Base-by-base conservation (phyloP, 2,113 vertebrate genomes). In the Osmerus eperlanus region DNA sequence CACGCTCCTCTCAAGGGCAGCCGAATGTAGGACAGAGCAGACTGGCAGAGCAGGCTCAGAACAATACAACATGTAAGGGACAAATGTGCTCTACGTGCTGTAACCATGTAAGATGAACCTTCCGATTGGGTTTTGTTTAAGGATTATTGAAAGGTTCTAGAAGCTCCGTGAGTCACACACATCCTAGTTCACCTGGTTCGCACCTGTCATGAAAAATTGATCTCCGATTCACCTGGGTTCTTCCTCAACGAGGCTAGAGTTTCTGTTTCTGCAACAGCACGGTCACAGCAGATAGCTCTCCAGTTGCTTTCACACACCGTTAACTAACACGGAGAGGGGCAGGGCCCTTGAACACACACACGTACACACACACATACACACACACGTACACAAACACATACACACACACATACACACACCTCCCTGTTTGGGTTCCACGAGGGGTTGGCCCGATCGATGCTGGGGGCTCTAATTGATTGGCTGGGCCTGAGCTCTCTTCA, bases 401-500 rank as follows among this genome's bases (percentile, higher is more conserved):
- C 67, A 21, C 21, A 55, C 52, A 56, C 52, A 29, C 23, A 29
- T 21, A 29, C 63, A 65, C 53, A 58, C 53, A 65, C 16, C 16
- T 29, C 14, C 25, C 18, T 41, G 16, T 65, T 16, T 12, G 29
- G 62, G 60, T 62, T 67, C 15, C 68, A 3, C 18, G 29, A 71
- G 41, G 53, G 72, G 68, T 18, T 61, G 51, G 47, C 29, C 13
- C 68, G 19, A 41, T 81, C 62, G 18, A 78, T 75, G 63, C 11
- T 29, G 59, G 59, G 52, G 58, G 8, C 51, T 67, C 58, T 71
- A 73, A 76, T 64, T 78, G 76, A 75, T 78, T 51, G 62, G 60
- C 15, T 28, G 51, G 61, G n/a, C 15, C 64, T 68, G 29, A 62
- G 64, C 52, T 47, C 76, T 68, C 54, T 68, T 65, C 68, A 78